phyloP scores from a whole-genome alignment of 2,888 invertebrate genomes.

The Sepiola atlantica region DNA sequence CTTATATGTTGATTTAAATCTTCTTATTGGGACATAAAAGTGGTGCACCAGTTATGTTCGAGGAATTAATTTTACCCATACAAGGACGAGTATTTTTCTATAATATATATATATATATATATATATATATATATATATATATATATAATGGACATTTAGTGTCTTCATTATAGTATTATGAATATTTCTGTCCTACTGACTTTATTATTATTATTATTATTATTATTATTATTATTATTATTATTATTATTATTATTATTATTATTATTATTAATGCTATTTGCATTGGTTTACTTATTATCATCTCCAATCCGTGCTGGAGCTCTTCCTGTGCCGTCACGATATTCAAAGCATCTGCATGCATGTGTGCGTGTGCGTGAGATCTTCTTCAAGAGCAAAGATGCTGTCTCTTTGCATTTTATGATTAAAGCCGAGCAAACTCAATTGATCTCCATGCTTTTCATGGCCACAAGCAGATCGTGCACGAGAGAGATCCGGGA shows the following conservation, averaged over 20 bases:
- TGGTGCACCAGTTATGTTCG: too few species aligned
- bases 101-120: too few species aligned
- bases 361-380: background rate
- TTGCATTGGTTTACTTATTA: background rate
- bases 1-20: too few species aligned
- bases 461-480: slow-evolving; percentile 13
- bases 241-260: background rate
- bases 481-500: background rate
- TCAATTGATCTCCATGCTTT: slow-evolving; percentile 3
- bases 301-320: background rate
- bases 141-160: too few species aligned
- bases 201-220: background rate
- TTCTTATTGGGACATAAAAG: too few species aligned
- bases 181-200: too few species aligned
- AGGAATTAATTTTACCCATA: too few species aligned
- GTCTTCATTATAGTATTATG: too few species aligned
- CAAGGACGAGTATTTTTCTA: too few species aligned
- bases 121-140: too few species aligned
- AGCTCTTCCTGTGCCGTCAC: slow-evolving; percentile 8
- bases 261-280: background rate
- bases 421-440: slow-evolving; percentile 21
- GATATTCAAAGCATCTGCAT: background rate
- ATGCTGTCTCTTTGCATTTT: background rate
- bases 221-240: background rate
- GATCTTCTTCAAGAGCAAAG: background rate